These are phyloP conservation scores for Cyprinodon diabolis DNA, from an alignment of 2,797 vertebrate species.

Conservation along the genomic window DNA sequence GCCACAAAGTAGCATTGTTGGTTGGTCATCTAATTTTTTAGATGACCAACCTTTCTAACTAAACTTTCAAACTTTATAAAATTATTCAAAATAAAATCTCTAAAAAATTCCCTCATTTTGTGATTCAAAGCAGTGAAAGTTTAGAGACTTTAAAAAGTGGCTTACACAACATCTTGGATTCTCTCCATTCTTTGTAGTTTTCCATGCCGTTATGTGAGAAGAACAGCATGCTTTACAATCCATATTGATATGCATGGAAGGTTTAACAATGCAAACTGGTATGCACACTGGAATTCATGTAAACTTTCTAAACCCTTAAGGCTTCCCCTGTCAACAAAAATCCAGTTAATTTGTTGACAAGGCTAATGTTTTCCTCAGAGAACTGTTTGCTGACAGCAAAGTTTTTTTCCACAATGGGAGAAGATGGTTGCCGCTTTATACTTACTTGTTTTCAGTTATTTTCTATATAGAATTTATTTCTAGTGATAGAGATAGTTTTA, in stretches of 20 bases:
- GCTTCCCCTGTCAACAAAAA: background rate
- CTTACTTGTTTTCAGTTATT: background rate
- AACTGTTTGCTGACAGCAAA: background rate
- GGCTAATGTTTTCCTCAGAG: background rate
- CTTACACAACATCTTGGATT: background rate
- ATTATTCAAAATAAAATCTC: background rate
- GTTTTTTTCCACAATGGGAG: background rate
- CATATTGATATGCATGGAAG: background rate
- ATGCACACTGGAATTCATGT: slow-evolving; percentile 1
- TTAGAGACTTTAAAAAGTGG: background rate
- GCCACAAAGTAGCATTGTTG: background rate
- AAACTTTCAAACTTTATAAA: background rate
- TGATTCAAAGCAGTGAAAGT: background rate
- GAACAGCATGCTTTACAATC: background rate
- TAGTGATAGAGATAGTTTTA: background rate
- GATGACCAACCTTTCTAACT: background rate
- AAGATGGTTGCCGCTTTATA: background rate
- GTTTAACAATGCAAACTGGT: background rate
- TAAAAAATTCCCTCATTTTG: background rate
- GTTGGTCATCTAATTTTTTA: background rate
- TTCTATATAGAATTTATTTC: background rate
- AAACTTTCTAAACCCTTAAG: background rate
- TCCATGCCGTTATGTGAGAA: background rate
- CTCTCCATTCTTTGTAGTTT: background rate
- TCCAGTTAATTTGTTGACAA: background rate